A percentile compares a stretch with the other conserved stretches of the same genome.
phyloP scores from a whole-genome alignment of 2,797 vertebrate species.

The Lutra lutra region DNA sequence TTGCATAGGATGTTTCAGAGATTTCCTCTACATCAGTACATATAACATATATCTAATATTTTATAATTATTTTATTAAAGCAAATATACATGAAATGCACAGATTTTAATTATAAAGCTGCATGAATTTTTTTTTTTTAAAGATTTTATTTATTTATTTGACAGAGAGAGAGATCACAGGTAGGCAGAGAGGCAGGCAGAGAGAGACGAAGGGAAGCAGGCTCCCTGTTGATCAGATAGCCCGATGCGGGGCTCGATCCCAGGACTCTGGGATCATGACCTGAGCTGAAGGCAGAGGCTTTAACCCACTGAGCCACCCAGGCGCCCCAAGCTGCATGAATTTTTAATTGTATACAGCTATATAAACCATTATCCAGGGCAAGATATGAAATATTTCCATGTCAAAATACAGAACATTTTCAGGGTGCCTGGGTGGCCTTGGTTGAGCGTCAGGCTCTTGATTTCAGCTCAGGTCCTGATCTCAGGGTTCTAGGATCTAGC shows the following conservation, averaged over 20 bases:
- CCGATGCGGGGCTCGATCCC: too few relatives aligned
- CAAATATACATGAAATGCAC: not conserved
- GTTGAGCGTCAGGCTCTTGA: not conserved
- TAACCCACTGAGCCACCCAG: too few relatives aligned
- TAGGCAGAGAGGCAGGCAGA: too few relatives aligned
- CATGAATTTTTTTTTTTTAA: constrained; percentile 8
- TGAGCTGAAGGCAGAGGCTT: too few relatives aligned
- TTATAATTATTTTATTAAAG: not conserved
- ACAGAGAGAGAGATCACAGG: too few relatives aligned
- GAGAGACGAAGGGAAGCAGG: too few relatives aligned
- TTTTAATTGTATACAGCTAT: not conserved
- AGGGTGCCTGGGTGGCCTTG: not conserved
- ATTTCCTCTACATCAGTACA: not conserved
- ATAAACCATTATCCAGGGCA: not conserved
- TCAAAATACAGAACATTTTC: not conserved
- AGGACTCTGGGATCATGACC: too few relatives aligned
- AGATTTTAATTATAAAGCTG: not conserved
- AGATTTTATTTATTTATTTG: too few relatives aligned
- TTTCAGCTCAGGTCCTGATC: not conserved
- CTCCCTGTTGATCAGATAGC: too few relatives aligned
- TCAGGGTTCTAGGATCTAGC: not conserved
- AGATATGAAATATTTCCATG: not conserved
- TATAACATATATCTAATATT: not conserved
- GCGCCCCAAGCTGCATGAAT: not conserved
- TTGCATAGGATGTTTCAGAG: not conserved